phyloP scores from a whole-genome alignment of 2,113 vertebrate genomes.

The Psophia crepitans region DNA sequence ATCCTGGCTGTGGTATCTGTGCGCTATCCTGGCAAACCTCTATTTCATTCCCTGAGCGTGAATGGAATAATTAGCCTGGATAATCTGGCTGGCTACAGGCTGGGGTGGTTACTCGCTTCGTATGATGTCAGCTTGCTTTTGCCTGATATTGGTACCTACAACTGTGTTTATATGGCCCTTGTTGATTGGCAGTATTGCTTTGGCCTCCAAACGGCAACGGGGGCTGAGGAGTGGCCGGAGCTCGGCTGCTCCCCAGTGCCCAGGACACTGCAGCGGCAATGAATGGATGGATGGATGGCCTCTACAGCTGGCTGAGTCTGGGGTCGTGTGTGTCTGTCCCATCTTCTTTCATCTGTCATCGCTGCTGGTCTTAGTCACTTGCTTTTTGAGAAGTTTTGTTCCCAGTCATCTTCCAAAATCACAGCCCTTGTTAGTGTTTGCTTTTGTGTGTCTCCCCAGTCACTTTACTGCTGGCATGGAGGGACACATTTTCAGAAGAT shows the following conservation, averaged over 20 bases:
- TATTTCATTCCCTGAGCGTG: not conserved
- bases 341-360: not conserved
- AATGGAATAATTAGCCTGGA: not conserved
- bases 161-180: not conserved
- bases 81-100: not conserved
- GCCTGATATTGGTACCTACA: not conserved
- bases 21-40: not conserved
- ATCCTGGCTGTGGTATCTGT: not conserved
- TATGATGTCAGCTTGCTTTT: not conserved
- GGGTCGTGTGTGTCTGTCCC: not conserved
- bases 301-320: not conserved
- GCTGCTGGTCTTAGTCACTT: not conserved
- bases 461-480: not conserved
- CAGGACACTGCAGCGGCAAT: not conserved
- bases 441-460: not conserved
- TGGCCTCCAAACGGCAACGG: not conserved
- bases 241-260: not conserved
- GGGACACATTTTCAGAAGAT: not conserved
- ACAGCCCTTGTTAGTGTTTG: not conserved
- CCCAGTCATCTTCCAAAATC: not conserved
- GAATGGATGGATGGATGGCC: not conserved
- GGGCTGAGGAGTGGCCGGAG: not conserved
- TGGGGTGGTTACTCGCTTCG: not conserved
- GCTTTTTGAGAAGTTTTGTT: not conserved
- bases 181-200: not conserved